Percentiles rank a stretch among this genome's conserved stretches.
Conservation (phyloP, 2,797 vertebrate genomes). For the Alca torda region DNA sequence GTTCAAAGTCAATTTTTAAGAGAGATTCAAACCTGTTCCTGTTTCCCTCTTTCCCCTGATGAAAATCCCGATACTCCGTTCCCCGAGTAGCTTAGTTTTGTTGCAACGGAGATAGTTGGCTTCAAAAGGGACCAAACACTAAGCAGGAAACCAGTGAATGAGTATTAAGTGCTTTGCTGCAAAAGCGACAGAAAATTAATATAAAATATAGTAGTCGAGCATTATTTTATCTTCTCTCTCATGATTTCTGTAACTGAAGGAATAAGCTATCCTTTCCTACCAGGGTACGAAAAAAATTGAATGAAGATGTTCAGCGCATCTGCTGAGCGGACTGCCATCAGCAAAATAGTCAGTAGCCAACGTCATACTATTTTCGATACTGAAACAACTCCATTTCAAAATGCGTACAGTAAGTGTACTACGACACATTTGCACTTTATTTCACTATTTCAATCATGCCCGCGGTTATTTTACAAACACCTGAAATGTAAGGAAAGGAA, state of each 20-base stretch:
- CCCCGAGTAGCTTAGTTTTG: not conserved
- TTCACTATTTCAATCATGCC: conserved; percentile 35
- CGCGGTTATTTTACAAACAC: conserved; percentile 52
- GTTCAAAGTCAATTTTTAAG: not conserved
- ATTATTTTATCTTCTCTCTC: not conserved
- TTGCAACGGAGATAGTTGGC: not conserved
- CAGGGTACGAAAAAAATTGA: not conserved
- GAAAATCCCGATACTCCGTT: not conserved
- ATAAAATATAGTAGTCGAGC: not conserved
- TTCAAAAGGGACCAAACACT: not conserved
- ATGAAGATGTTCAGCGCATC: not conserved
- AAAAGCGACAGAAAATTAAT: not conserved
- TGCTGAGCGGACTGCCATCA: not conserved
- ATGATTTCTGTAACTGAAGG: not conserved
- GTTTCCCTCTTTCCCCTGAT: not conserved
- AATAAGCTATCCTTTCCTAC: not conserved
- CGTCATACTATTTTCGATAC: not conserved
- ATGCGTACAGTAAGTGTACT: not conserved
- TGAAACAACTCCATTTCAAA: not conserved
- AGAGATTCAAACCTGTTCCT: not conserved
- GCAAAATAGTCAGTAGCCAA: not conserved
- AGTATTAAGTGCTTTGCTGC: not conserved
- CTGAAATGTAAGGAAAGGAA: conserved; percentile 29
- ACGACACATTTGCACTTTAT: not conserved
- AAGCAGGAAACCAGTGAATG: not conserved